Evolutionary conservation across 2,113 vertebrate genomes (phyloP), one percentile per base, ranked within the genome.

Genomic region (Rhizomys pruinosus): DNA sequence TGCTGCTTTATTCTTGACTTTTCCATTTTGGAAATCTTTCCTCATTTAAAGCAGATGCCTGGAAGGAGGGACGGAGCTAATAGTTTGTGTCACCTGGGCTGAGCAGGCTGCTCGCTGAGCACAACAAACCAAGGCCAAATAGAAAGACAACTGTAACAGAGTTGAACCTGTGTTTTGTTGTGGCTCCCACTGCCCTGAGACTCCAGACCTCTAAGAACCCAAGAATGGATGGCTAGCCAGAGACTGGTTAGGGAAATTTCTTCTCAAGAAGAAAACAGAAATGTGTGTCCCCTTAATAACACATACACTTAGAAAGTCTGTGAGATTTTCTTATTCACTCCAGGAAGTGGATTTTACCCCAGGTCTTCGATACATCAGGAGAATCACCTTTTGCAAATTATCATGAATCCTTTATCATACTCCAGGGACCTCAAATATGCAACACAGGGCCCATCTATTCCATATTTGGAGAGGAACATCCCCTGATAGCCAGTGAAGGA

Each of bases 221-320:
- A 8, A 3, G 29, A 44, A 84, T 15, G 19, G 59, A 42, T 15
- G 47, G 74, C 55, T 42, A 23, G 72, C 23, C 10, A 47, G 44
- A 42, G 34, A 9, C 42, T 6, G 10, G 10, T 44, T 37, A 47
- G 72, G 13, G 15, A 57, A 61, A 63, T 20, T 39, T 16, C 32
- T 89, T 64, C n/a, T 74, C 81, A 79, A 25, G 15, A 66, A 90
- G 59, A 79, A 84, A 47, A 69, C 47, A 61, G 72, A 69, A 94
- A 86, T n/a, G 10, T 52, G 7, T 66, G 61, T 69, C 47, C 23
- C 52, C 69, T 20, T 64, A 90, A 78, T 22, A 64, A 59, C 25
- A 66, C 59, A 66, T 2, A 29, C 9, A 29, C 25, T 34, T 27
- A 8, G 7, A 59, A 87, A 59, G 32, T 39, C 44, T 39, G 39